Evolutionary conservation across 2,113 vertebrate genomes (phyloP), one percentile per base, ranked within the genome.

Genomic region (Toxotes chatareus): DNA sequence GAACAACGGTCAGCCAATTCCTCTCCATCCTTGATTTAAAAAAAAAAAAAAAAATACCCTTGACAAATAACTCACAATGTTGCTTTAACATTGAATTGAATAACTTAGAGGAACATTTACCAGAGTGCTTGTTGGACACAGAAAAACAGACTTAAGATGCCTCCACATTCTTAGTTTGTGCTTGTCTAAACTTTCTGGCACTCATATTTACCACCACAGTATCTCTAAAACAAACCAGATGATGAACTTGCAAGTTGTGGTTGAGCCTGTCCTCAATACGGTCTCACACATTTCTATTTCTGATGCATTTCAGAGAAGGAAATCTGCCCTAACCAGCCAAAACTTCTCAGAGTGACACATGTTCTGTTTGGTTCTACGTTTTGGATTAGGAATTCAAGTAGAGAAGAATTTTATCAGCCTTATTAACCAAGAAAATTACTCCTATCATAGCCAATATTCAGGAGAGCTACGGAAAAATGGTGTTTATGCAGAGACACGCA

Each of bases 1-100:
- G 72, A 83, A 90, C 31, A 81, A 69, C 1, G 23, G 64, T 84
- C 60, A 76, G 69, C 49, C 73, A 47, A 80, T 67, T 80, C 19
- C 27, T 76, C 44, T 46, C 23, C 5, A 27, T 56, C 1, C 11
- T 9, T 42, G 4, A 57, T 40, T 36, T 23, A 11, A 23, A 11
- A 23, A 31, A 76, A 44, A 13, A 4, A 44, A 44, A 44, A 44
- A 12, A 44, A 44, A 4, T 40, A 40, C 27, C 27, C 17, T 36
- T 27, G 51, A 55, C 53, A 88, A 53, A 49, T 57, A 4, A 57
- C 27, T 68, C 23, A 62, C n/a, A 4, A 59, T 44, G 62, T 81
- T 55, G 73, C 34, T 70, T 62, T 44, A 60, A 67, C n/a, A n/a
- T n/a, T n/a, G n/a, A n/a, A n/a, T n/a, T 7, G 44, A 66, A 53